Evolutionary conservation across 1,140 invertebrate genomes (phyloP).

Genomic region (Papilio dardanus): DNA sequence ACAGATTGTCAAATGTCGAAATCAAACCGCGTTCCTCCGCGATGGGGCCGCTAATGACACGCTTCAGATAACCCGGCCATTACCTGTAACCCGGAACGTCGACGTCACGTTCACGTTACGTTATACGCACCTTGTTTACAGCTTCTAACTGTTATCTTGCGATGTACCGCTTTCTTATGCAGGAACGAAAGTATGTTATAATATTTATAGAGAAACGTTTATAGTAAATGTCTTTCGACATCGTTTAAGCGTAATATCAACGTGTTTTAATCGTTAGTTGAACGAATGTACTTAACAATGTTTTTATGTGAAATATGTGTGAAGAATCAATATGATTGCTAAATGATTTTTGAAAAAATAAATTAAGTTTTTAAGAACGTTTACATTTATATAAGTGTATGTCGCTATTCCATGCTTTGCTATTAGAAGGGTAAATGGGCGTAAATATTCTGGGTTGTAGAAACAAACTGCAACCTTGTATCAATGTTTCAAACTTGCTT

Average conservation of each 20-base stretch:
- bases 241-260: neutral
- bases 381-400: neutral
- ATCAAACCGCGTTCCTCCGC: slow-evolving; percentile 26
- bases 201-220: neutral
- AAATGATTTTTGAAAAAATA: neutral
- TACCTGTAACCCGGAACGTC: slow-evolving; percentile 32
- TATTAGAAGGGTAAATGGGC: neutral
- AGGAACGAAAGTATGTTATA: slow-evolving; percentile 1
- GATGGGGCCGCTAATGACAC: slow-evolving; percentile 35
- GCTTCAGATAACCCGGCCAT: slow-evolving; percentile 38
- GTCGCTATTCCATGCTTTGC: neutral
- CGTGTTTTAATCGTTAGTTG: too few relatives aligned
- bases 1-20: slow-evolving; percentile 37
- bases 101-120: slow-evolving; percentile 13
- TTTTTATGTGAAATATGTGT: too few relatives aligned
- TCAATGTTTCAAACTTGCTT: neutral
- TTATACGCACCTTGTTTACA: slow-evolving; percentile 28
- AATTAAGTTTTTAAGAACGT: neutral
- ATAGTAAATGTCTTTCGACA: neutral
- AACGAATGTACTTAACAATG: too few relatives aligned
- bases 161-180: slow-evolving; percentile 5
- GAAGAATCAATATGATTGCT: too few relatives aligned
- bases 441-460: neutral
- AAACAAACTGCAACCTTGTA: neutral
- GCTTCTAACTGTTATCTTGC: slow-evolving; percentile 19